Evolutionary conservation across 1,140 invertebrate genomes (phyloP).

Genomic region (Bombyx mori): DNA sequence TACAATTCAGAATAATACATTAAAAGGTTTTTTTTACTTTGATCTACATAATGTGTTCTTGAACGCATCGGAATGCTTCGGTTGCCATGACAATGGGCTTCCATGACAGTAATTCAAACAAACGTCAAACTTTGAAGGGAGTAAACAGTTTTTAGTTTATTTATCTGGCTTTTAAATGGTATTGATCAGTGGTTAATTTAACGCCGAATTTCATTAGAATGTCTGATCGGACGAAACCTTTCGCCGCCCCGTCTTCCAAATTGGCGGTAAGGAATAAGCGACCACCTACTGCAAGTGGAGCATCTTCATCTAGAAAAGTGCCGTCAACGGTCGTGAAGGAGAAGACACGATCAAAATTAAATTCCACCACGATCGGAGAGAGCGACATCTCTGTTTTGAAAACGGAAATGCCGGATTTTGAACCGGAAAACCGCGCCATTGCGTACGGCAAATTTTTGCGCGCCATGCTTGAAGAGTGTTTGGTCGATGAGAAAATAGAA

Average conservation of each 20-base stretch:
- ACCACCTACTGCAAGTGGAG: slow-evolving; percentile 15
- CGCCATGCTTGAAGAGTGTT: slow-evolving; percentile 43
- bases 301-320: slow-evolving; percentile 17
- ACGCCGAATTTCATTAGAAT: slow-evolving; percentile 13
- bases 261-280: slow-evolving; percentile 25
- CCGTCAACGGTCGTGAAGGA: slow-evolving; percentile 15
- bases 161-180: slow-evolving; percentile 1
- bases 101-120: slow-evolving; percentile 38
- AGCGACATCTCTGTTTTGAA: slow-evolving; percentile 31
- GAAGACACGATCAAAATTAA: slow-evolving; percentile 16
- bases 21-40: background rate
- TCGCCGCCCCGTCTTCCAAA: slow-evolving; percentile 17
- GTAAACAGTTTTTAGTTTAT: background rate
- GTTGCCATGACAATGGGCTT: slow-evolving; percentile 10
- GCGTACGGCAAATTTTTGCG: slow-evolving; percentile 47
- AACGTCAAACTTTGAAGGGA: slow-evolving; percentile 17
- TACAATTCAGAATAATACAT: no score
- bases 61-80: slow-evolving; percentile 19
- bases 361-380: slow-evolving; percentile 23
- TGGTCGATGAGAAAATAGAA: slow-evolving; percentile 51
- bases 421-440: slow-evolving; percentile 31
- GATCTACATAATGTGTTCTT: slow-evolving; percentile 11
- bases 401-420: slow-evolving; percentile 34
- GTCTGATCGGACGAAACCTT: slow-evolving; percentile 38
- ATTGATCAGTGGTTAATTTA: background rate